Conservation (phyloP, 2,888 invertebrate genomes). For the Dexiosoma caninum region DNA sequence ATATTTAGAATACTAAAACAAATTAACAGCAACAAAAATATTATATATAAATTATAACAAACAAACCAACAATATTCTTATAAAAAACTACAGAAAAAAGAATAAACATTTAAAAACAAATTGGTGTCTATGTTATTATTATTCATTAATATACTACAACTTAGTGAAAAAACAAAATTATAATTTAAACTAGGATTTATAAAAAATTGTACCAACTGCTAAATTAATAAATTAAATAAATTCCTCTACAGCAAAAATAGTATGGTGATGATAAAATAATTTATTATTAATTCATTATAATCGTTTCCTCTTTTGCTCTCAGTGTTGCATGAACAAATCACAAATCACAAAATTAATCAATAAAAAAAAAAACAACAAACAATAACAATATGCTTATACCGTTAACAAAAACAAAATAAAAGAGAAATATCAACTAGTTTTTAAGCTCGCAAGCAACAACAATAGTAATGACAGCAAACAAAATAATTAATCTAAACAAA, state of each 20-base stretch:
- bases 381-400: constrained; percentile 48
- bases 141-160: constrained; percentile 25
- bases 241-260: constrained; percentile 8
- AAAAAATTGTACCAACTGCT: constrained; percentile 8
- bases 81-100: constrained; percentile 44
- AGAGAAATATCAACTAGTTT: constrained; percentile 29
- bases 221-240: constrained; percentile 11
- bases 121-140: constrained; percentile 56
- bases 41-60: constrained; percentile 43
- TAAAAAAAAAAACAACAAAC: constrained; percentile 32
- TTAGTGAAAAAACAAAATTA: constrained; percentile 20
- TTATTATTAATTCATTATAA: constrained; percentile 36
- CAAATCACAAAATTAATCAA: constrained; percentile 27
- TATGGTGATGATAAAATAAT: not conserved
- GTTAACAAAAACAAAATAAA: constrained; percentile 21
- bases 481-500: not conserved
- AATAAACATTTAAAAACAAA: constrained; percentile 53
- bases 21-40: constrained; percentile 29
- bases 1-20: constrained; percentile 29
- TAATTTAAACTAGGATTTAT: constrained; percentile 36
- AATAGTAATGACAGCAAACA: constrained; percentile 20
- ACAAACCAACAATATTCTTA: constrained; percentile 49
- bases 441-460: constrained; percentile 18
- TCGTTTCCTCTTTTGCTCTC: constrained; percentile 50
- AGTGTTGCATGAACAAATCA: constrained; percentile 60